Evolutionary conservation across 2,113 vertebrate genomes (phyloP), one percentile per base, ranked within the genome.

Genomic region (Motacilla alba): DNA sequence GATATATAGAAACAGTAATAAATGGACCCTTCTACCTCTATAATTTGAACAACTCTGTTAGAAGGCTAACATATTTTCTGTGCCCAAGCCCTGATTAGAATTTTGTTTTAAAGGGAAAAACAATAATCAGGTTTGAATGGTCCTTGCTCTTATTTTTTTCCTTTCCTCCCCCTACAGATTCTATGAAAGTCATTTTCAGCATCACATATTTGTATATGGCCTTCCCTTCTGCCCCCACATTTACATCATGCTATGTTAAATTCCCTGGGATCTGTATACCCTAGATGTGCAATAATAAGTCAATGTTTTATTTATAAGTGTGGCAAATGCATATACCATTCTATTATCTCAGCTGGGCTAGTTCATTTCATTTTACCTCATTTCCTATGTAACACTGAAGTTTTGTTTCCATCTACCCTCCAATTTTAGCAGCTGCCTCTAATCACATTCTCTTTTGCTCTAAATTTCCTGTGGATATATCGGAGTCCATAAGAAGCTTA

Each of bases 261-360:
- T 93, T 95, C 53, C 58, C 39, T 90, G 47, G 28, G 31, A 80
- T 77, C n/a, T 58, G 31, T 83, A 68, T 31, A 46, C 33, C 26
- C 74, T 69, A 33, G 20, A 89, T 89, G 30, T 63, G 31, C 77
- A 96, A 73, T 83, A 94, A 74, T 66, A 81, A 80, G 59, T 67
- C 56, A 41, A 47, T 86, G 47, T 83, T 96, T 97, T 95, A 96
- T 96, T 94, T 96, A 78, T 83, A 92, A 93, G 52, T 14, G 14
- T 72, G 33, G 67, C 21, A 95, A 96, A 90, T 63, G 23, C 27
- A 27, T 89, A 56, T 46, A 84, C 63, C 69, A 26, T 81, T 87
- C 56, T 90, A 94, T 92, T 96, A 94, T 89, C 91, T 90, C 93
- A 95, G 78, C 58, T 92, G 44, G 60, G 23, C 35, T 72, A 55